Percentiles rank a stretch among this genome's conserved stretches.
Conservation (phyloP, 2,797 vertebrate genomes). For the Tragopan temminckii region DNA sequence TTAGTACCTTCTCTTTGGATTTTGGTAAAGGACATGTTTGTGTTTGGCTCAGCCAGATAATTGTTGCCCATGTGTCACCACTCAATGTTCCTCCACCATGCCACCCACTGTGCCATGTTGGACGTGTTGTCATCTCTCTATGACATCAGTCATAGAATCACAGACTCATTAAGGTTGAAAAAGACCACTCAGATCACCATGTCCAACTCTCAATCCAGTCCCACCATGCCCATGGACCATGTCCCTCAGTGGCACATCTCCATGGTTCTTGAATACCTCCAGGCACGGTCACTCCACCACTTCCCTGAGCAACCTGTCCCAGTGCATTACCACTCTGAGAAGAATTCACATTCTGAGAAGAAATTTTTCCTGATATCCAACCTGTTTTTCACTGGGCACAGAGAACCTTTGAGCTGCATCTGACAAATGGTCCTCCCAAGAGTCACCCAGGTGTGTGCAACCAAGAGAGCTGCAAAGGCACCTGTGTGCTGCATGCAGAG, state of each 20-base stretch:
- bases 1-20: neutral
- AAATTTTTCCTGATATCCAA: too few species aligned
- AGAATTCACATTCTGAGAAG: too few species aligned
- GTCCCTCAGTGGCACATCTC: too few species aligned
- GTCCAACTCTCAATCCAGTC: too few species aligned
- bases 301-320: too few species aligned
- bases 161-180: too few species aligned
- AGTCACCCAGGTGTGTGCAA: neutral
- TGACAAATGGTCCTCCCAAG: neutral
- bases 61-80: accelerated
- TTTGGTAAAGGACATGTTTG: neutral
- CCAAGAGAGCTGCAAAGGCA: neutral
- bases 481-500: neutral
- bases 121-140: accelerated
- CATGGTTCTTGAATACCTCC: too few species aligned
- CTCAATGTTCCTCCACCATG: neutral
- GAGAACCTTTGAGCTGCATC: neutral
- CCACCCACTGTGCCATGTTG: accelerated
- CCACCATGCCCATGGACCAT: too few species aligned
- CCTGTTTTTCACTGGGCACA: neutral
- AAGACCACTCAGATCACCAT: too few species aligned
- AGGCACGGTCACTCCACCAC: too few species aligned
- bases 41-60: neutral
- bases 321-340: too few species aligned
- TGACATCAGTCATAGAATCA: too few species aligned